Percentiles rank a stretch among this genome's conserved stretches.
These are phyloP conservation scores for Tylochromis polylepis DNA, from an alignment of 2,113 vertebrate genomes.

Conservation along the genomic window DNA sequence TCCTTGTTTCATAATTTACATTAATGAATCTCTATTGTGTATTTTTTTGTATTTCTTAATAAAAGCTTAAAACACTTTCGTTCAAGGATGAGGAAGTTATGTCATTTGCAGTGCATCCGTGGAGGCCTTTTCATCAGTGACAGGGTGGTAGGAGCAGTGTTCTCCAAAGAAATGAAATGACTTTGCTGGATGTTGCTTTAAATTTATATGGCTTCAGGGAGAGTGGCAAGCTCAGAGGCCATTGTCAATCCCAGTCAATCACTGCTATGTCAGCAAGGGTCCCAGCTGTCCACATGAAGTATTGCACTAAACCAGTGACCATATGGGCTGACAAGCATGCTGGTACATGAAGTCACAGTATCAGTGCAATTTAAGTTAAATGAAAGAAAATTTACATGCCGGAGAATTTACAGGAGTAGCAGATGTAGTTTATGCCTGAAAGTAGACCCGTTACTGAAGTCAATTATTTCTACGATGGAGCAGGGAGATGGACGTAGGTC, in stretches of 20 bases:
- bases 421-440: rapidly evolving
- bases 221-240: background rate
- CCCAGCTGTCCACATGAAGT: slow-evolving; percentile 56
- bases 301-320: background rate
- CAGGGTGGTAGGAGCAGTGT: background rate
- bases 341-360: slow-evolving; percentile 31
- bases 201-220: slow-evolving; percentile 10
- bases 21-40: background rate
- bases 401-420: rapidly evolving
- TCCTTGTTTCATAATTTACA: background rate
- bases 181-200: background rate
- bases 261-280: slow-evolving; percentile 53
- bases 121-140: background rate
- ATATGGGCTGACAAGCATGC: slow-evolving; percentile 19
- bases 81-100: background rate
- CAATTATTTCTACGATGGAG: background rate
- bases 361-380: background rate
- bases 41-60: background rate
- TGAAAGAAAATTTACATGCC: background rate
- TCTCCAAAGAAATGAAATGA: background rate
- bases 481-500: background rate
- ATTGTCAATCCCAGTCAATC: slow-evolving; percentile 26
- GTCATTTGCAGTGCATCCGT: background rate
- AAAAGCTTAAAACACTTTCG: background rate
- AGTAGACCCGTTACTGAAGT: background rate